These are phyloP conservation scores for Pachyuromys duprasi DNA, from an alignment of 2,797 vertebrate genomes.

Conservation along the genomic window DNA sequence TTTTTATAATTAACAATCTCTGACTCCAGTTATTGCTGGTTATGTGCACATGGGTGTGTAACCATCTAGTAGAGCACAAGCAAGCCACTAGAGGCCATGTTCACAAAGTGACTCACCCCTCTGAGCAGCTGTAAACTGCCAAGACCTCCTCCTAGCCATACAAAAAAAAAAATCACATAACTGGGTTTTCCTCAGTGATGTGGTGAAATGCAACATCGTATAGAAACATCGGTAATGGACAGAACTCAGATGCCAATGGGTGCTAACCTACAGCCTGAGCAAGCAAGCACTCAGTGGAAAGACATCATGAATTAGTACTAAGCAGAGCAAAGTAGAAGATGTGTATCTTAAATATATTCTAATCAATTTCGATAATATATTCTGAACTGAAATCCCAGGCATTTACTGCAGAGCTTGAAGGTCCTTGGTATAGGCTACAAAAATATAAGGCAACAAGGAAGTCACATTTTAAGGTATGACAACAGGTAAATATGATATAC, in stretches of 20 bases:
- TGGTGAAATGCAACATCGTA: background rate
- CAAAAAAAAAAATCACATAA: background rate
- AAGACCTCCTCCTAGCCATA: background rate
- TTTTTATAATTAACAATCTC: background rate
- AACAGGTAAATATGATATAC: background rate
- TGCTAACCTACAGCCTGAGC: background rate
- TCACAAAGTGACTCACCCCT: background rate
- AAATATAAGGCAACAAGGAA: background rate
- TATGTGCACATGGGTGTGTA: too few relatives aligned
- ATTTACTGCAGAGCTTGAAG: background rate
- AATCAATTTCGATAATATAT: background rate
- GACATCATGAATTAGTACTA: background rate
- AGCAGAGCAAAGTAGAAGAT: background rate
- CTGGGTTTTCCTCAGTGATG: background rate
- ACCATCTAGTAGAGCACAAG: background rate
- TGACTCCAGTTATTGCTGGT: background rate
- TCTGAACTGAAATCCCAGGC: background rate
- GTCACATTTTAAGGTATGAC: background rate
- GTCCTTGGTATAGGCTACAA: background rate
- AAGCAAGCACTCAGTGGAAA: background rate
- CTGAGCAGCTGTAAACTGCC: background rate
- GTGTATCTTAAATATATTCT: background rate
- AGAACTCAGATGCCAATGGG: background rate
- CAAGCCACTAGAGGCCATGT: too few relatives aligned
- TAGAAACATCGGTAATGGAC: background rate